These are phyloP conservation scores for Chamaea fasciata DNA, from an alignment of 2,113 vertebrate species.

Conservation along the genomic window DNA sequence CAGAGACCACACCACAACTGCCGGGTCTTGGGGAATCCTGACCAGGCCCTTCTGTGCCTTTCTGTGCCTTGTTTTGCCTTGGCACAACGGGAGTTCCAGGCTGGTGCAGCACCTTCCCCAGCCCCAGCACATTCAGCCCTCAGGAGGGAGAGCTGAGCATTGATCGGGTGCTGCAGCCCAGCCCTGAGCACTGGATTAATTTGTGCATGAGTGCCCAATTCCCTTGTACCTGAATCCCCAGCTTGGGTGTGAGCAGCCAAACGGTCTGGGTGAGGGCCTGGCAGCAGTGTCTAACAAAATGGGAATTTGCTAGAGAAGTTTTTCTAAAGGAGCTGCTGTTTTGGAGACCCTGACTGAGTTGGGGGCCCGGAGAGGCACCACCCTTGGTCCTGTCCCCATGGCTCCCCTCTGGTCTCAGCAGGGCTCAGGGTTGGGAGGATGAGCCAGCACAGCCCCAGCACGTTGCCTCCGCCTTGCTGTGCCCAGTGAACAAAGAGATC, in stretches of 20 bases:
- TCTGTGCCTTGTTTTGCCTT: not conserved
- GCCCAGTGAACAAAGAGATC: not conserved
- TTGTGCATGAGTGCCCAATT: not conserved
- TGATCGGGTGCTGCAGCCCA: not conserved
- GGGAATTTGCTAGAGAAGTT: not conserved
- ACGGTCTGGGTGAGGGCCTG: rapidly evolving
- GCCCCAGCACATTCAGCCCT: not conserved
- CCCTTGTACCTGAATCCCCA: not conserved
- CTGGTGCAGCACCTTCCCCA: not conserved
- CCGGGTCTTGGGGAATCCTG: not conserved
- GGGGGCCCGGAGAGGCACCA: not conserved
- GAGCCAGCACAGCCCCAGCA: not conserved
- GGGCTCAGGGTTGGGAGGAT: not conserved
- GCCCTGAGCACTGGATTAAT: not conserved
- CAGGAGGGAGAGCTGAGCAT: not conserved
- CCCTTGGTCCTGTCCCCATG: rapidly evolving
- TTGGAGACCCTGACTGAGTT: not conserved
- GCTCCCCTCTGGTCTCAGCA: not conserved
- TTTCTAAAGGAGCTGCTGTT: not conserved
- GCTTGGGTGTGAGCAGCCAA: not conserved
- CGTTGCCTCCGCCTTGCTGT: not conserved
- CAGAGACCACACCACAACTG: rapidly evolving
- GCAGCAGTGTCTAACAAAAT: not conserved
- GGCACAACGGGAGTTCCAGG: not conserved
- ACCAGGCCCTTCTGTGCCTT: not conserved